Evolutionary conservation across 2,113 vertebrate species (phyloP).

Genomic region (Thomomys bottae): DNA sequence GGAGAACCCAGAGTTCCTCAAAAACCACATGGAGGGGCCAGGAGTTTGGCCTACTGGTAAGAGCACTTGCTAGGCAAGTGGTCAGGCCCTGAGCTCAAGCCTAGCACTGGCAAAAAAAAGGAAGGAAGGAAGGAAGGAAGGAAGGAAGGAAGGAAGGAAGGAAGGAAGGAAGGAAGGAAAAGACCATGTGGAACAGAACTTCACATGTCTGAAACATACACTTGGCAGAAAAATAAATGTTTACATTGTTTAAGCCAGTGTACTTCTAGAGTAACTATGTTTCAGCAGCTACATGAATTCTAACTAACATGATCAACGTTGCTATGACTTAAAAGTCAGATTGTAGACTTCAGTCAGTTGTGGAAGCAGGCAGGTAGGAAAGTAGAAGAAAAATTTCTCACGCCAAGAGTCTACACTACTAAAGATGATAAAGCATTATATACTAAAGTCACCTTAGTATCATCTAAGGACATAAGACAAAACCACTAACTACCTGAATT

Average conservation of each 20-base stretch:
- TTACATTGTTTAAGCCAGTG: background rate
- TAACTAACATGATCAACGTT: background rate
- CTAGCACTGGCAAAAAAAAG: too few species aligned
- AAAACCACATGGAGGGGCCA: background rate
- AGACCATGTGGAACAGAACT: background rate
- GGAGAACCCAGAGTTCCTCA: background rate
- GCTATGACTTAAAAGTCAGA: background rate
- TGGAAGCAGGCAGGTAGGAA: background rate
- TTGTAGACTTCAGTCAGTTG: background rate
- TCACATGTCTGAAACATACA: background rate
- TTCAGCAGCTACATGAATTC: background rate
- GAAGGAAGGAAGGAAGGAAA: too few species aligned
- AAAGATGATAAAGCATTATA: background rate
- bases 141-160: too few species aligned
- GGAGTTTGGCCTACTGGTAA: too few species aligned
- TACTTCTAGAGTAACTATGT: background rate
- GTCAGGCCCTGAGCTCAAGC: too few species aligned
- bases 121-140: too few species aligned
- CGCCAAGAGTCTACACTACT: background rate
- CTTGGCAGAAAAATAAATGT: background rate
- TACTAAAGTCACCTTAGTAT: conserved; percentile 2
- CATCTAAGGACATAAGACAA: background rate
- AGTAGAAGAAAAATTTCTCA: background rate
- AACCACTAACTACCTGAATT: background rate
- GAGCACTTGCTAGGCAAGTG: too few species aligned